Base-by-base conservation (phyloP, 92 coral and sea anemone species). In the Phenganax subtilis region DNA sequence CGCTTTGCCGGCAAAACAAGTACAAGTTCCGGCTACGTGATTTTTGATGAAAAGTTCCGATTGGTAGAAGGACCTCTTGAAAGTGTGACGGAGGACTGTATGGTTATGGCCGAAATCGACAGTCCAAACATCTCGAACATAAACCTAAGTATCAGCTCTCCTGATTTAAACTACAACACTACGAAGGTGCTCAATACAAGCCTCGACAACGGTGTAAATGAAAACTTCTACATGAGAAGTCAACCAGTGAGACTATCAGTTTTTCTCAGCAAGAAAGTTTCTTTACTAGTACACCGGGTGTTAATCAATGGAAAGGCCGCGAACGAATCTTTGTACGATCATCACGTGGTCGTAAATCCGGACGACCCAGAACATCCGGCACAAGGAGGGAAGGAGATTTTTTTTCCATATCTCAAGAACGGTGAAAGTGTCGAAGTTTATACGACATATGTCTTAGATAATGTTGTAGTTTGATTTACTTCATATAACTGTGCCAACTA, bases 171-270 rank as follows among this genome's bases (percentile, higher is more conserved):
- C 55, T 84, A 84, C 44, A 20, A 10, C 20, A 84, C 83, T 12
- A 0, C 64, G 20, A 60, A 74, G 37, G 58, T 37, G 14, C 76
- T 31, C 6, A n/a, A 25, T 7, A 12, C 6, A 9, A 20, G 28
- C 55, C 44, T 61, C 0, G 75, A 71, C 7, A 86, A 83, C 54
- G 85, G 76, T 1, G 76, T 69, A 15, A 72, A 79, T 61, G 87
- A 75, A 28, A 70, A 71, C 44, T 54, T 84, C 71, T 88, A 81
- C 75, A 79, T 79, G 83, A 64, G 83, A 51, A 79, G 83, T 65
- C 72, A n/a, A 9, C 83, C 83, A 16, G 83, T 79, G 15, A 65
- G 20, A 8, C 53, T 79, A 51, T 20, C 70, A 37, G 47, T 37
- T 37, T 37, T 37, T 37, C 47, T 37, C 47, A 37, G 5, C 2